phyloP scores from a whole-genome alignment of 2,113 vertebrate genomes.

The Condylura cristata region DNA sequence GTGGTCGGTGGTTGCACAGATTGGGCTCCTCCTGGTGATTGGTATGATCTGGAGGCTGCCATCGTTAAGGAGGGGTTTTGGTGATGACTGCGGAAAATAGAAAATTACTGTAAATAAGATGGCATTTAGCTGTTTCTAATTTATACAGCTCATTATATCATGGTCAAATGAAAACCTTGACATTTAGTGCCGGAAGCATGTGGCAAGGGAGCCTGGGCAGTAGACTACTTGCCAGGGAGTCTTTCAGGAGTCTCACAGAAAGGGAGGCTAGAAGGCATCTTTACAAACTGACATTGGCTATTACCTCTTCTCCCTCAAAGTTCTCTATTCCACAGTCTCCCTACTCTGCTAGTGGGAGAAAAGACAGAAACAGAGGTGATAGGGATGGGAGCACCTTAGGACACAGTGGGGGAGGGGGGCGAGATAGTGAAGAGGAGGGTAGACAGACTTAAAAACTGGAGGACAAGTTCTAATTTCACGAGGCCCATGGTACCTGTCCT shows the following conservation, averaged over 20 bases:
- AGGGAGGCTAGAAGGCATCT: neutral
- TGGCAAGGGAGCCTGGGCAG: neutral
- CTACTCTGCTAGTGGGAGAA: neutral
- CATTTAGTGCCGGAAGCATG: slow-evolving; percentile 52
- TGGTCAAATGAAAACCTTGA: slow-evolving; percentile 68
- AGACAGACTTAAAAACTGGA: neutral
- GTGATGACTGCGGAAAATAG: slow-evolving; percentile 50
- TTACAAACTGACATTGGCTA: neutral
- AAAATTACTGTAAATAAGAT: slow-evolving; percentile 58
- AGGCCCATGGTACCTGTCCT: neutral
- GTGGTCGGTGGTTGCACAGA: neutral
- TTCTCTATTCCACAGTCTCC: neutral
- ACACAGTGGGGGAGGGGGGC: neutral
- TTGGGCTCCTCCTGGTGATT: neutral
- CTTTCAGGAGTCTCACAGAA: neutral
- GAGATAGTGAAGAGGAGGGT: no score
- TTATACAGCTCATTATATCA: slow-evolving; percentile 51
- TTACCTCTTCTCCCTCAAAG: neutral
- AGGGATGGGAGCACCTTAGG: neutral
- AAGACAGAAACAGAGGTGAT: neutral
- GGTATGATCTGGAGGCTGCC: slow-evolving; percentile 10
- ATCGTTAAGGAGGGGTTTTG: neutral
- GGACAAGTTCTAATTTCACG: neutral
- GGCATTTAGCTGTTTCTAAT: slow-evolving; percentile 53
- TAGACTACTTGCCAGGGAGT: neutral